Evolutionary conservation across 1,140 invertebrate species (phyloP), one percentile per base, ranked within the genome.

Genomic region (Ips nitidus): DNA sequence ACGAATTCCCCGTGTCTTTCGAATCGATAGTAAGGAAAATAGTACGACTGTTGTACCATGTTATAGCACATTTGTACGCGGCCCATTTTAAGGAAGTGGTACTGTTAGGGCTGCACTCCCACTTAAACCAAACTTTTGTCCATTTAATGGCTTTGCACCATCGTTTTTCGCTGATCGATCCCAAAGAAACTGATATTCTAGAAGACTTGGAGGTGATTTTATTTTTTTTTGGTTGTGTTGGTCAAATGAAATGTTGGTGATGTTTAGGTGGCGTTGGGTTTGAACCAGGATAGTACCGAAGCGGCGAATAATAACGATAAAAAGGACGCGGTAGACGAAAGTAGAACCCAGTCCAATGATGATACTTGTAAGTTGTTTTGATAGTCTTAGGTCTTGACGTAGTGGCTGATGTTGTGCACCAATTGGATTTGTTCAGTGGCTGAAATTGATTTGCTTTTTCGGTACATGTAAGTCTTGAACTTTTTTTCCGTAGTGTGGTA

Each of bases 51-150:
- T 87, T 98, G 84, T 98, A 97, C 86, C 96, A 98, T 83, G 95
- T 98, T 78, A 87, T 98, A 86, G 95, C 96, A 80, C 97, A 99
- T 85, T 88, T 98, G 79, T 98, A 98, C 86, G 94, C 97, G 83
- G 92, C 92, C 83, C 97, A 99, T 88, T 98, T 98, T 85, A 89
- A 92, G 83, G 94, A 98, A 84, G 89, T 98, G 76, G 91, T 94
- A 77, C 86, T 94, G 75, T 88, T 98, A 79, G 91, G 91, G 77
- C 87, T 98, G 76, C 95, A 98, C 84, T 89, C 93, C 78, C 94
- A 98, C 84, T 88, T 97, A 80, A 97, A 97, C 86, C 92, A 94
- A 83, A 93, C 98, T 67, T 98, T 98, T 86, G 93, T 93, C 81
- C 96, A 98, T 86, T 89, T 98, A 80, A 95, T 94, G 75, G 90